phyloP scores from a whole-genome alignment of 2,797 vertebrate genomes.

The Cercopithecus diana region DNA sequence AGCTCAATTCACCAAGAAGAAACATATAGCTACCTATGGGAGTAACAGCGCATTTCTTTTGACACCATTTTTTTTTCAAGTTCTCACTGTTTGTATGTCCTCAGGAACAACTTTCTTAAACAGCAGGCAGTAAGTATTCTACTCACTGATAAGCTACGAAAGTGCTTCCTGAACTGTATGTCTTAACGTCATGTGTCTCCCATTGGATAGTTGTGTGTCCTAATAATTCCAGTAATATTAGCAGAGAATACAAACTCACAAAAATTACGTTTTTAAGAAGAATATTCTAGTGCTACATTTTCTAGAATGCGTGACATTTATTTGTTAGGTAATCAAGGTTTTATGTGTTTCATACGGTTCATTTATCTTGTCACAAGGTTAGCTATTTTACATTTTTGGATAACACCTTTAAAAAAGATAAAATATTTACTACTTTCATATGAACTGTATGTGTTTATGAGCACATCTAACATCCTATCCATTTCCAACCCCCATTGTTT shows the following conservation, averaged over 20 bases:
- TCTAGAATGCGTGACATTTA: not conserved
- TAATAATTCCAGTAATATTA: not conserved
- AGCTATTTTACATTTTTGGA: not conserved
- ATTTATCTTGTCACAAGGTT: not conserved
- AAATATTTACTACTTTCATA: not conserved
- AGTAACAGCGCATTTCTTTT: not conserved
- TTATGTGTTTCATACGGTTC: not conserved
- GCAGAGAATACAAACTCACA: not conserved
- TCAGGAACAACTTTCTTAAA: conserved; percentile 27
- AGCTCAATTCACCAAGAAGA: not conserved
- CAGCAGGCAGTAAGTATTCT: conserved; percentile 19
- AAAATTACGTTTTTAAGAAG: not conserved
- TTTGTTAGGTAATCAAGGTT: not conserved
- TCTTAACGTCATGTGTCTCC: not conserved
- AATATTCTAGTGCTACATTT: not conserved
- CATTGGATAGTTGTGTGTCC: not conserved
- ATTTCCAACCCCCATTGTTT: not conserved
- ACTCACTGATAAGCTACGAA: conserved; percentile 4
- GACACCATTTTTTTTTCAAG: not conserved
- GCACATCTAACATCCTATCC: rapidly evolving
- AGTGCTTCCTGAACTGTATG: not conserved
- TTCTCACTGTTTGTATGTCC: conserved; percentile 11
- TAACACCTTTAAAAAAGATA: not conserved
- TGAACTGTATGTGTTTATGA: not conserved
- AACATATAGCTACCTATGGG: not conserved